phyloP scores from a whole-genome alignment of 1,140 invertebrate genomes.

The Goniozus legneri region DNA sequence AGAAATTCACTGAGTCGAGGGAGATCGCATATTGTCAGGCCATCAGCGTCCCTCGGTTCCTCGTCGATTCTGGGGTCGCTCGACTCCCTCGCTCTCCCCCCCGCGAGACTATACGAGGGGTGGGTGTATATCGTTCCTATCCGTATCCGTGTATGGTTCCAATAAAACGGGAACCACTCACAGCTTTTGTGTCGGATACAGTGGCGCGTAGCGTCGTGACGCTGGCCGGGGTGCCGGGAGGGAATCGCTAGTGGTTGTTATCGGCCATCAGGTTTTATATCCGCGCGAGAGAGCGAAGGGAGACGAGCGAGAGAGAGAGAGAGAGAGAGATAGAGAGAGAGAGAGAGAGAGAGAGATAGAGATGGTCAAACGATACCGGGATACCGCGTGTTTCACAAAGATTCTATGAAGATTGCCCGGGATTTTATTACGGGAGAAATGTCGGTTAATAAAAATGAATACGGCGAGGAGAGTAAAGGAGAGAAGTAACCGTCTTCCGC shows the following conservation, averaged over 20 bases:
- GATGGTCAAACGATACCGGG: slow-evolving; percentile 44
- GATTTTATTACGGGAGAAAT: slow-evolving; percentile 56
- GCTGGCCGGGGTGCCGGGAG: slow-evolving; percentile 1
- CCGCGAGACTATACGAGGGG: slow-evolving; percentile 11
- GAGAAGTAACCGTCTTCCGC: background rate
- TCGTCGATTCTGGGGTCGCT: slow-evolving; percentile 14
- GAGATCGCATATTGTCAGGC: slow-evolving; percentile 44
- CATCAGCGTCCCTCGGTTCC: slow-evolving; percentile 30
- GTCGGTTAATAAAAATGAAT: slow-evolving; percentile 58
- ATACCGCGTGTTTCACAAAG: slow-evolving; percentile 55
- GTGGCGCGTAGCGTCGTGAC: slow-evolving; percentile 29
- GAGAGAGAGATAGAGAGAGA: too few relatives aligned
- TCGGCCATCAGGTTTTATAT: slow-evolving; percentile 58
- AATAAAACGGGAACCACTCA: slow-evolving; percentile 56
- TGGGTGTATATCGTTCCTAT: slow-evolving; percentile 31
- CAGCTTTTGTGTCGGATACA: slow-evolving; percentile 53
- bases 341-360: too few relatives aligned
- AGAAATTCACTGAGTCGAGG: slow-evolving; percentile 33
- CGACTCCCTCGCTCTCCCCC: slow-evolving; percentile 12
- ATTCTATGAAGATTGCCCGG: slow-evolving; percentile 56
- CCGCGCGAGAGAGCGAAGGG: slow-evolving; percentile 29
- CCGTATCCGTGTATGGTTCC: slow-evolving; percentile 51
- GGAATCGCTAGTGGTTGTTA: slow-evolving; percentile 53
- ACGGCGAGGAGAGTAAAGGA: slow-evolving; percentile 14
- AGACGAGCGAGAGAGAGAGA: too few relatives aligned